Base-by-base conservation (phyloP, 2,797 vertebrate species). In the Liasis olivaceus region DNA sequence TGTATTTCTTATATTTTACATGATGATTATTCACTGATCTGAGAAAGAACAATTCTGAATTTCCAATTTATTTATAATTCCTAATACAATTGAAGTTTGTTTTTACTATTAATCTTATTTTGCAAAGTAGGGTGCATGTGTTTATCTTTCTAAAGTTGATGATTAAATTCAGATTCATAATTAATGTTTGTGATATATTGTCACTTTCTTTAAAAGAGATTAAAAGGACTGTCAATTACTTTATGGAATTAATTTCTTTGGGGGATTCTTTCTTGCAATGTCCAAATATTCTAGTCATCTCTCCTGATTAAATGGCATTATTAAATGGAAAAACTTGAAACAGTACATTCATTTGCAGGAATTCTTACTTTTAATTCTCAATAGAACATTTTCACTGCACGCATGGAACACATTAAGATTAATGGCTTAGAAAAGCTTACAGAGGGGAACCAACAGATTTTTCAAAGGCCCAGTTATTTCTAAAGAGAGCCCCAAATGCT, bases 291-390 rank as follows among this genome's bases (percentile, higher is more conserved):
- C n/a, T 22, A 93, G 4, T 13, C 60, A 58, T 9, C 85, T 2
- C 87, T 28, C 7, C 56, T 86, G 64, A 2, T 63, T 87, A 90
- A 66, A 69, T 89, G 77, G 26, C 28, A 94, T 93, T 60, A 77
- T 91, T 93, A 69, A n/a, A 60, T 42, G 36, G 51, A 62, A 94
- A 87, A 8, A 15, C 87, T 84, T 77, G 86, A 72, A 85, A 94
- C 84, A 56, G 28, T 22, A 4, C 62, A 28, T 9, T 13, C 77
- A 66, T 94, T 63, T 87, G 87, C 84, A 93, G 8, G 36, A 36
- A 42, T 64, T 94, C 94, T 63, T 86, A 20, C 91, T 91, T 91
- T 5, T 89, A 85, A 1, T 1, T 93, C 87, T 95, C 69, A 56
- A 0, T 90, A 96, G 92, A 58, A n/a, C 63, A 58, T 24, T 64